A percentile compares a stretch with the other conserved stretches of the same genome.
Evolutionary conservation across 1,140 invertebrate species (phyloP).

Genomic region (Melipona quadrifasciata): DNA sequence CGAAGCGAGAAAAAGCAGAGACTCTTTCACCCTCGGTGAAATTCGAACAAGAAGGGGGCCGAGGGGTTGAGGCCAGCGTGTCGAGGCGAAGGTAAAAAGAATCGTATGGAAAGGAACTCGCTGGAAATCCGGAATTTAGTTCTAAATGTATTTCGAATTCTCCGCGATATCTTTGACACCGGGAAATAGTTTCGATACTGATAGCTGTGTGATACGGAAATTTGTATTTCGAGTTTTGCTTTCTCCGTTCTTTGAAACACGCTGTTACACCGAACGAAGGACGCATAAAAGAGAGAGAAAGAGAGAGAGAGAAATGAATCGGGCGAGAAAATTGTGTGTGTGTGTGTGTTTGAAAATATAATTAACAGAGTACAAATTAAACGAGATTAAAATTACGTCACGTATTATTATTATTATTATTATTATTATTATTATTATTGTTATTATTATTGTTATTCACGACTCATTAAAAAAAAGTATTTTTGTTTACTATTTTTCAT

Average conservation of each 20-base stretch:
- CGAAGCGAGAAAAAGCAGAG: slow-evolving; percentile 53
- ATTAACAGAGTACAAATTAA: neutral
- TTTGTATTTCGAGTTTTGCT: slow-evolving; percentile 1
- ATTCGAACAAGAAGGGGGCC: neutral
- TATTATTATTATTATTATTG: too few species aligned
- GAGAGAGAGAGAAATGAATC: neutral
- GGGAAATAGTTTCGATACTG: neutral
- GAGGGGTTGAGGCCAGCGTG: neutral
- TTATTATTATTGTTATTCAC: too few species aligned
- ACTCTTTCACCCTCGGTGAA: slow-evolving; percentile 32
- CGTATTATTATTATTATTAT: too few species aligned
- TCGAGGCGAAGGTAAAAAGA: neutral
- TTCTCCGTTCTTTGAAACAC: neutral
- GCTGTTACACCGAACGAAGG: neutral
- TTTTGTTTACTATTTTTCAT: too few species aligned
- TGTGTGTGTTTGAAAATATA: neutral
- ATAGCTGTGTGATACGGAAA: neutral
- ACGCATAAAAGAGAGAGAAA: neutral
- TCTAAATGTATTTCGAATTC: slow-evolving; percentile 27
- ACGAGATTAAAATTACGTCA: neutral
- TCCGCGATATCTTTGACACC: neutral
- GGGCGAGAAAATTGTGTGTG: too few species aligned
- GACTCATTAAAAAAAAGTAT: too few species aligned
- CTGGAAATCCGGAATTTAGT: slow-evolving; percentile 20
- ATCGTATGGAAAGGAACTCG: slow-evolving; percentile 20